A percentile compares a stretch with the other conserved stretches of the same genome.
phyloP scores from a whole-genome alignment of 2,888 invertebrate species.

The Tetragonisca angustula region DNA sequence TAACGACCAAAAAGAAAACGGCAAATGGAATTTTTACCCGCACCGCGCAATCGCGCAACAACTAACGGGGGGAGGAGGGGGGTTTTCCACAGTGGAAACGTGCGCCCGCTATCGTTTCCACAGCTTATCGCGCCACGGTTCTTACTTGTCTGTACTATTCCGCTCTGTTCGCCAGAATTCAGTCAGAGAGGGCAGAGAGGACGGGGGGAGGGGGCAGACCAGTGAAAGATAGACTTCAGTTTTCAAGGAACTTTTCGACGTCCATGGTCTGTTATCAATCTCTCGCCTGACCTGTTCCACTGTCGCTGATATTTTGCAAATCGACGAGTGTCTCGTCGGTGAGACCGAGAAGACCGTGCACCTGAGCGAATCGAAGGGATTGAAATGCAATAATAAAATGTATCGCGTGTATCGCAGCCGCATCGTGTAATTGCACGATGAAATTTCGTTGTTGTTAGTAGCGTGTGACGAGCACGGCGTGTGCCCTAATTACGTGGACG shows the following conservation, averaged over 20 bases:
- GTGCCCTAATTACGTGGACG: neutral
- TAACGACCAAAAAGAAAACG: neutral
- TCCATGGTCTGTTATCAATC: slow-evolving; percentile 30
- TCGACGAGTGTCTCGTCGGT: neutral
- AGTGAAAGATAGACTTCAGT: slow-evolving; percentile 45
- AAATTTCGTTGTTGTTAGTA: slow-evolving; percentile 16
- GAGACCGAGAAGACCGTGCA: neutral
- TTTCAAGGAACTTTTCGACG: slow-evolving; percentile 34
- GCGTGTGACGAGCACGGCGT: neutral
- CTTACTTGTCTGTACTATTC: slow-evolving; percentile 22
- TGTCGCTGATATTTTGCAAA: slow-evolving; percentile 8
- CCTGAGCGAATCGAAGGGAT: too few relatives aligned
- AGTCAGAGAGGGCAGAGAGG: too few relatives aligned
- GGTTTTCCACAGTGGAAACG: slow-evolving; percentile 2
- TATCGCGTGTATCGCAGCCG: neutral
- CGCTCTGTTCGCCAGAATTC: slow-evolving; percentile 26
- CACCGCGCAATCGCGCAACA: neutral
- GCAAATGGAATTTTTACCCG: neutral
- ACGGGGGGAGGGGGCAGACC: neutral
- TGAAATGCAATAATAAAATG: too few relatives aligned
- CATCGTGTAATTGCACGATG: neutral
- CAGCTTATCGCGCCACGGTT: slow-evolving; percentile 56
- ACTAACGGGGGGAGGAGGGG: neutral
- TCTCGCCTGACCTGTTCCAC: slow-evolving; percentile 38
- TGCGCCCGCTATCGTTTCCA: slow-evolving; percentile 27